phyloP scores from a whole-genome alignment of 2,888 invertebrate species.

The Dione juno region DNA sequence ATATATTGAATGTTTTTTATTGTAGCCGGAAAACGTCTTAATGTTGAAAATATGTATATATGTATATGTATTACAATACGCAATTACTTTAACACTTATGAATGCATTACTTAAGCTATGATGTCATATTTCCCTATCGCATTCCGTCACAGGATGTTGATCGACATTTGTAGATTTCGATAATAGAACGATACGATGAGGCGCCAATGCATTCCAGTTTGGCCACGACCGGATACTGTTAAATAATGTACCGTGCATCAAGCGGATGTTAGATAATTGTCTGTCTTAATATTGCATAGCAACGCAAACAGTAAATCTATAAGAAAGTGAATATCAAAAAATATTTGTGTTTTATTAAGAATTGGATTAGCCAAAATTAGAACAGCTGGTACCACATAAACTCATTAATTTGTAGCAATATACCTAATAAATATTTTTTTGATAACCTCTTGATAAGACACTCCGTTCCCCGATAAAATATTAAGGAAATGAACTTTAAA shows the following conservation, averaged over 20 bases:
- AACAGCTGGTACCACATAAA: neutral
- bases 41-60: no score
- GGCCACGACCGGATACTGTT: conserved; percentile 28
- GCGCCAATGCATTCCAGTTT: conserved; percentile 41
- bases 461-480: no score
- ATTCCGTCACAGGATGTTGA: conserved; percentile 62
- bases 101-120: conserved; percentile 38
- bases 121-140: conserved; percentile 47
- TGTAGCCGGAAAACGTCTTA: no score
- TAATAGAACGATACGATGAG: conserved; percentile 36
- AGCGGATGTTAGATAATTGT: conserved; percentile 21
- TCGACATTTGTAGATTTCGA: conserved; percentile 60
- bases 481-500: no score
- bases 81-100: conserved; percentile 34
- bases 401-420: neutral
- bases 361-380: neutral
- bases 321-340: neutral
- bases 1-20: no score
- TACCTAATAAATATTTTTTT: neutral
- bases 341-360: neutral
- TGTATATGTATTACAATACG: conserved; percentile 22
- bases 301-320: neutral
- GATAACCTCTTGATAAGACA: conserved; percentile 6
- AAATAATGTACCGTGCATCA: conserved; percentile 13
- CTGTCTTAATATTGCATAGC: neutral